Evolutionary conservation across 35 echinoderm and acorn worm genomes (phyloP), one percentile per base, ranked within the genome.

Genomic region (Acanthaster planci): DNA sequence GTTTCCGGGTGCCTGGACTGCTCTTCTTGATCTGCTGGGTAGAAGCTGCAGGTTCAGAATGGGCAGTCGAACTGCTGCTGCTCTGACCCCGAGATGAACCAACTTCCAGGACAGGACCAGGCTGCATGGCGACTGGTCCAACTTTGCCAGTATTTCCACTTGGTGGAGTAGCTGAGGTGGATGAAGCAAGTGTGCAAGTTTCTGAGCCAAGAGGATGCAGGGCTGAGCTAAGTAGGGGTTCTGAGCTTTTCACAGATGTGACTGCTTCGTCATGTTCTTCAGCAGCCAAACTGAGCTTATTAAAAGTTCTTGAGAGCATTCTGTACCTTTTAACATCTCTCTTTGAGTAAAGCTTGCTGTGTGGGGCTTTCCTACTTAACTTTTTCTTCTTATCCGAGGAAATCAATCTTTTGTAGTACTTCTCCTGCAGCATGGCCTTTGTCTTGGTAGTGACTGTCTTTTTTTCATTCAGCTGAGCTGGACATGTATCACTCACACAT

Each of bases 361-460:
- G 22, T 35, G 64, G 30, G 64, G 3, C 64, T 31, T 34, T 35
- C 8, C 60, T 26, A 34, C 60, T 68, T 26, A 72, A 72, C 30
- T 72, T 72, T 31, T 29, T 72, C 14, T 72, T 21, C 23, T 72
- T 72, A 29, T 31, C 3, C 2, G 64, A 72, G 26, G 34, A 14
- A 14, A 4, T 72, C 30, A 72, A 35, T 27, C 26, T 72, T 29
- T 72, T 72, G 14, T 26, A 31, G 64, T 72, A 72, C 15, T 72
- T 72, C 64, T 72, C 26, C 30, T 72, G 64, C 22, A 72, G 64
- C 23, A 72, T 35, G 34, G 64, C 64, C 64, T 72, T 72, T 72
- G 64, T 72, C 64, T 72, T 72, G 3, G 30, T 72, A 26, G 30
- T 29, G 64, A 34, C 30, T 72, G 26, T 26, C 42, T 47, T 14